phyloP scores from a whole-genome alignment of 2,113 vertebrate genomes.

The Electrona antarctica region DNA sequence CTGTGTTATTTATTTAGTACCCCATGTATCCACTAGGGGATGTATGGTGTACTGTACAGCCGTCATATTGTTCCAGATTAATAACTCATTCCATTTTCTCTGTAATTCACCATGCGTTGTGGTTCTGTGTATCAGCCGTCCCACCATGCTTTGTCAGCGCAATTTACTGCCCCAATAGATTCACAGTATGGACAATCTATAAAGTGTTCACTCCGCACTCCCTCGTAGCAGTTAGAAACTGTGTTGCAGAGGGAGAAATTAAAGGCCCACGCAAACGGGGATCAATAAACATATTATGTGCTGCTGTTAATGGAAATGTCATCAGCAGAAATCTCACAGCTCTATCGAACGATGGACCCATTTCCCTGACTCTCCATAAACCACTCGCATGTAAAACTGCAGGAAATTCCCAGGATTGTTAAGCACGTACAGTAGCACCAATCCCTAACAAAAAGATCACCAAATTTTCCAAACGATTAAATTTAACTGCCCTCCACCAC shows the following conservation, averaged over 20 bases:
- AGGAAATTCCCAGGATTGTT: constrained; percentile 60
- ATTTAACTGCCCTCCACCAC: constrained; percentile 70
- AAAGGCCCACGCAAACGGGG: constrained; percentile 65
- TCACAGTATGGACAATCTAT: constrained; percentile 64
- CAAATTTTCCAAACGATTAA: constrained; percentile 81
- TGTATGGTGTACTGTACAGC: constrained; percentile 12
- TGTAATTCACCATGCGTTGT: constrained; percentile 28
- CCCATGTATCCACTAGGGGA: too few relatives aligned
- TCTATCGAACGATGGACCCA: constrained; percentile 64
- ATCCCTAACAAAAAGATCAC: constrained; percentile 64
- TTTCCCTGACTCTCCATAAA: constrained; percentile 58
- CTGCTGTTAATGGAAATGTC: constrained; percentile 72
- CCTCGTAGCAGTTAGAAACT: constrained; percentile 64
- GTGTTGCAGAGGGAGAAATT: constrained; percentile 72
- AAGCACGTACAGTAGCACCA: constrained; percentile 60
- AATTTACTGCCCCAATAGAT: constrained; percentile 68
- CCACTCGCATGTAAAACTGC: constrained; percentile 74
- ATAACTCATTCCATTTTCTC: constrained; percentile 43
- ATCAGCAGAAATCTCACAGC: constrained; percentile 65
- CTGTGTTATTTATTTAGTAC: too few relatives aligned
- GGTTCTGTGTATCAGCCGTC: constrained; percentile 38
- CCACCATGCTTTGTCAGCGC: constrained; percentile 63
- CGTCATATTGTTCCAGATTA: constrained; percentile 15
- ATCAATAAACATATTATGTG: constrained; percentile 80
- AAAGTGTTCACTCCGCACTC: constrained; percentile 51